Base-by-base conservation (phyloP, 2,113 vertebrate species). In the Megatriorchis doriae region DNA sequence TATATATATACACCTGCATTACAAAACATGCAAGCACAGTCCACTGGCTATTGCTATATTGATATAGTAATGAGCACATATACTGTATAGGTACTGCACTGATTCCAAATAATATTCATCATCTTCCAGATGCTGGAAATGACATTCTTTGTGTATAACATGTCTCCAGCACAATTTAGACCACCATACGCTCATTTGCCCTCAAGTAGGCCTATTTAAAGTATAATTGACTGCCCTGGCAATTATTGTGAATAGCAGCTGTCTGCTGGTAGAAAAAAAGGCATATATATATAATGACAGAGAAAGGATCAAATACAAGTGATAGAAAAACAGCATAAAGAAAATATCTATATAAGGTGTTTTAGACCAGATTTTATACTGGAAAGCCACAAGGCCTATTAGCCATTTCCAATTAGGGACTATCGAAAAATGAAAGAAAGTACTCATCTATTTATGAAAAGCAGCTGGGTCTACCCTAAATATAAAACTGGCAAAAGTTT, bases 221-320 rank as follows among this genome's bases (percentile, higher is more conserved):
- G 96, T 97, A 98, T 98, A 99, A 98, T 99, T 98, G 98, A 98
- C 97, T 98, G 97, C 96, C 97, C 97, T 84, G 81, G 97, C 98
- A 98, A 98, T 98, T 98, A 98, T 95, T 98, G 97, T 98, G 98
- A 98, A 98, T 97, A 98, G 98, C 98, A 98, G 98, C 98, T 98
- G 98, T 48, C 47, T 48, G 47, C 47, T 48, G 47, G 47, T 48
- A 59, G 63, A 85, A 94, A 95, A 85, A 86, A 97, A 86, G 50
- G 97, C 97, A 97, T 97, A 97, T 98, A 97, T 98, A 98, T 98
- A 98, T 96, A 98, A 98, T 98, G 96, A 97, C 86, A 96, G 81
- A 98, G n/a, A 98, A 96, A 97, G 97, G 97, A 98, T 98, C 97
- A 98, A 98, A 98, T 98, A 94, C 97, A 96, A 89, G 96, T 81